Percentiles rank a stretch among this genome's conserved stretches.
These are phyloP conservation scores for Yasuhikotakia modesta DNA, from an alignment of 2,797 vertebrate genomes.

Conservation along the genomic window DNA sequence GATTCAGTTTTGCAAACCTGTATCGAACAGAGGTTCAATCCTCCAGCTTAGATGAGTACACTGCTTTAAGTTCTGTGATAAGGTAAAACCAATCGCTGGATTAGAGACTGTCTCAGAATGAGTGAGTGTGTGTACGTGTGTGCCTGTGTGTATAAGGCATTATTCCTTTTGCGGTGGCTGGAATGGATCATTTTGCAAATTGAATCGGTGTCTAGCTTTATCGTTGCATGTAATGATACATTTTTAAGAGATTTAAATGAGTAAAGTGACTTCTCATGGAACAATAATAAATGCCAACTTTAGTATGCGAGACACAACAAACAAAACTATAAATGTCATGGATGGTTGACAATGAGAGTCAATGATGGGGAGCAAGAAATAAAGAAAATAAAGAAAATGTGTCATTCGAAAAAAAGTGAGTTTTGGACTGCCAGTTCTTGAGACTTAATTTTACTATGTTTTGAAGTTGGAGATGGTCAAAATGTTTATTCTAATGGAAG, in stretches of 20 bases:
- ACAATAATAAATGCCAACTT: background rate
- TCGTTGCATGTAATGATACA: background rate
- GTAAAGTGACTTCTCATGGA: background rate
- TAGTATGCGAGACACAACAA: background rate
- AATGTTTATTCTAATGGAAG: conserved; percentile 68
- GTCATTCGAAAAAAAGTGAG: conserved; percentile 2
- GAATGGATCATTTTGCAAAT: conserved; percentile 31
- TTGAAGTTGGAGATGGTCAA: conserved; percentile 41
- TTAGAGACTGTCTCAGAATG: conserved; percentile 71
- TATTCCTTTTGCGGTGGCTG: conserved; percentile 29
- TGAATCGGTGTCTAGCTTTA: conserved; percentile 23
- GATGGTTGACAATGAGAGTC: conserved; percentile 24
- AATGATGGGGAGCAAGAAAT: background rate
- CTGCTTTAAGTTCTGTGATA: conserved; percentile 84
- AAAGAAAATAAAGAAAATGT: background rate
- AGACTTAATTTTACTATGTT: conserved; percentile 43
- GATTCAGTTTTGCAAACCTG: conserved; percentile 88
- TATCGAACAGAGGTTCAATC: conserved; percentile 86
- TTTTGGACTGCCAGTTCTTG: conserved; percentile 17
- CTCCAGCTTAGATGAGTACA: conserved; percentile 84
- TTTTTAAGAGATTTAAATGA: conserved; percentile 5
- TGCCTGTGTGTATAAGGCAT: conserved; percentile 30
- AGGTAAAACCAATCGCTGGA: conserved; percentile 86
- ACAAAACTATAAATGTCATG: background rate
- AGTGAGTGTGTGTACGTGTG: conserved; percentile 50